These are phyloP conservation scores for Tolypeutes matacus DNA, from an alignment of 2,797 vertebrate genomes.

Conservation along the genomic window DNA sequence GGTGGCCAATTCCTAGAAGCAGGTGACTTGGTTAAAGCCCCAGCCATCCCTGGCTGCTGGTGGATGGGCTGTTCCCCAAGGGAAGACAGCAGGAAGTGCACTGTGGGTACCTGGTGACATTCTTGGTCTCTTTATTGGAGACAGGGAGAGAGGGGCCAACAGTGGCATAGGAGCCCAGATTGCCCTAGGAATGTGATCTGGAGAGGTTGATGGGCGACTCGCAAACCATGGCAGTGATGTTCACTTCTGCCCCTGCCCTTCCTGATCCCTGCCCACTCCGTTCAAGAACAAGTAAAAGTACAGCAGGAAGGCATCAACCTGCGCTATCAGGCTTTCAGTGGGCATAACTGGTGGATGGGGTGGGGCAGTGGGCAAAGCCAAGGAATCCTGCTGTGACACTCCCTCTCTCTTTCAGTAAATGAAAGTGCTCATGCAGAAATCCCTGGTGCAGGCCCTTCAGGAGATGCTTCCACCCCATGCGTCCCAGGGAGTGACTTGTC, in stretches of 20 bases:
- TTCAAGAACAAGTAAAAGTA: slow-evolving; percentile 2
- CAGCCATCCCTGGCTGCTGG: neutral
- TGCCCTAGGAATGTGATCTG: neutral
- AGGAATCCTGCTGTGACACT: neutral
- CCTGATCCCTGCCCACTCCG: neutral
- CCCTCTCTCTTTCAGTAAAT: slow-evolving; percentile 80
- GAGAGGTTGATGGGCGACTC: neutral
- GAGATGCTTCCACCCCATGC: neutral
- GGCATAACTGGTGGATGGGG: neutral
- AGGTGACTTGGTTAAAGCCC: slow-evolving; percentile 2
- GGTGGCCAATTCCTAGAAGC: neutral
- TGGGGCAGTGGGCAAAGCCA: neutral
- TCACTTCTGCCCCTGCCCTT: neutral
- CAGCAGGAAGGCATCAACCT: neutral
- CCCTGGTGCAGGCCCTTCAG: slow-evolving; percentile 31
- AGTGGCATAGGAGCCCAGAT: neutral
- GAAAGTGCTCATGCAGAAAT: slow-evolving; percentile 87
- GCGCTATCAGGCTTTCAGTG: slow-evolving; percentile 13
- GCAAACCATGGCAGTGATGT: neutral
- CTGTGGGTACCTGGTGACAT: neutral
- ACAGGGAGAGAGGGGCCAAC: neutral
- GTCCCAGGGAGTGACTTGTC: neutral
- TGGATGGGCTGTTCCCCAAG: neutral
- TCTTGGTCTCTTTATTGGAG: neutral
- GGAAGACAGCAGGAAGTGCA: neutral